phyloP scores from a whole-genome alignment of 2,888 invertebrate species.

The Lepidocyrtinus sp. region DNA sequence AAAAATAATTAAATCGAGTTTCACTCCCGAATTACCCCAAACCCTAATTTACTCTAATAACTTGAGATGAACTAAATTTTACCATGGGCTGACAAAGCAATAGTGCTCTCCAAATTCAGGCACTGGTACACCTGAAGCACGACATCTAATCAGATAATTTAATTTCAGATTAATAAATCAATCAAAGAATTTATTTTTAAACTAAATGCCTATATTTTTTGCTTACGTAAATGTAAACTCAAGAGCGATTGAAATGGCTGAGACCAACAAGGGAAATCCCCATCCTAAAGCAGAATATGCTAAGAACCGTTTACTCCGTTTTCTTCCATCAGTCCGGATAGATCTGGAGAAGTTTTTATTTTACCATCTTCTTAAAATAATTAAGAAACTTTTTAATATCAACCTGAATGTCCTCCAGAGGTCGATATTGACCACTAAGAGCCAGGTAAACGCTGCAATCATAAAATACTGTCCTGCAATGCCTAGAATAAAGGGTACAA shows the following conservation, averaged over 20 bases:
- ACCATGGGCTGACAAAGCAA: constrained; percentile 48
- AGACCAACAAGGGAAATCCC: constrained; percentile 38
- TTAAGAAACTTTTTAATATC: not conserved
- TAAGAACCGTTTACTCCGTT: constrained; percentile 25
- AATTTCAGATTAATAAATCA: too few species aligned
- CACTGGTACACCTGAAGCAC: constrained; percentile 5
- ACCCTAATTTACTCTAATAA: too few species aligned
- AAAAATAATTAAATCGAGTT: too few species aligned
- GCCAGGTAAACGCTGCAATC: constrained; percentile 50
- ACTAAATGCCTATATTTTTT: too few species aligned
- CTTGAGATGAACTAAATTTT: not conserved
- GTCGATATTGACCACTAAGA: constrained; percentile 43
- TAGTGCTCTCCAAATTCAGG: constrained; percentile 41
- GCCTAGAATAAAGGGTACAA: constrained; percentile 32
- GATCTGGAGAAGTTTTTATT: constrained; percentile 28
- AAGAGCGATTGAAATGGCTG: constrained; percentile 21
- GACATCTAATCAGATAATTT: constrained; percentile 27
- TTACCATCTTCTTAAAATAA: not conserved
- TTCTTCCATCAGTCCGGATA: constrained; percentile 18
- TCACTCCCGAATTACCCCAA: too few species aligned
- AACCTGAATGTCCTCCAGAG: constrained; percentile 49
- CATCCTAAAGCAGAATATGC: constrained; percentile 28
- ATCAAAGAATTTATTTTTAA: too few species aligned
- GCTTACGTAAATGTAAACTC: constrained; percentile 8
- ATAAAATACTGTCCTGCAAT: constrained; percentile 66